Evolutionary conservation across 2,797 vertebrate species (phyloP), one percentile per base, ranked within the genome.

Genomic region (Tadarida brasiliensis): DNA sequence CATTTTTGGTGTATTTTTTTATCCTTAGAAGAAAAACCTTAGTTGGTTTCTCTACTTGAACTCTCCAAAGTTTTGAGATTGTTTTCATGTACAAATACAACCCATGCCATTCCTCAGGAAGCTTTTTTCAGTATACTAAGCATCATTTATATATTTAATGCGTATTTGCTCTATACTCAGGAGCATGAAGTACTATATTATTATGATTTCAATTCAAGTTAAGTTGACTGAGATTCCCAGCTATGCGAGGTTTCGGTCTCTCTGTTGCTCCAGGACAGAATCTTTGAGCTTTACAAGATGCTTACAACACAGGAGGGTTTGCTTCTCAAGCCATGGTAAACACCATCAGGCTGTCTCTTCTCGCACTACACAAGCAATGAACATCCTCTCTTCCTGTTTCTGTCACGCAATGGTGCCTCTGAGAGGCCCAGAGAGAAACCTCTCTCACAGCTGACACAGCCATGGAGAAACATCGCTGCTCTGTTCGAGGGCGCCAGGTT

Each of bases 151-250:
- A 7, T 11, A 73, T 59, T 54, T 88, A 67, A 74, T 63, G 68
- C 30, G 5, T 61, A 51, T 91, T 74, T 74, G 22, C 12, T 71
- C 30, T 90, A 61, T 12, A 65, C 63, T 47, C 33, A 54, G 20
- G 24, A 44, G 7, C n/a, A 70, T 70, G 14, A 67, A 76, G 5
- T 74, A 63, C 2, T 7, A 20, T 54, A 71, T 57, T 51, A 56
- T 70, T 83, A 2, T 76, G 76, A 91, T 44, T 90, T 49, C n/a
- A 77, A 76, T 89, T 3, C 12, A 89, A 94, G 56, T 81, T 59
- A 68, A 77, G 6, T n/a, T 80, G 47, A 71, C n/a, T 51, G 10
- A 33, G 3, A 56, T 88, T 71, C 56, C 5, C 16, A 57, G 5
- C n/a, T 24, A 22, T 19, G 39, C 88, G 15, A 68, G 9, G 7